A percentile compares a stretch with the other conserved stretches of the same genome.
phyloP scores from a whole-genome alignment of 2,113 vertebrate species.

The Thunnus maccoyii region DNA sequence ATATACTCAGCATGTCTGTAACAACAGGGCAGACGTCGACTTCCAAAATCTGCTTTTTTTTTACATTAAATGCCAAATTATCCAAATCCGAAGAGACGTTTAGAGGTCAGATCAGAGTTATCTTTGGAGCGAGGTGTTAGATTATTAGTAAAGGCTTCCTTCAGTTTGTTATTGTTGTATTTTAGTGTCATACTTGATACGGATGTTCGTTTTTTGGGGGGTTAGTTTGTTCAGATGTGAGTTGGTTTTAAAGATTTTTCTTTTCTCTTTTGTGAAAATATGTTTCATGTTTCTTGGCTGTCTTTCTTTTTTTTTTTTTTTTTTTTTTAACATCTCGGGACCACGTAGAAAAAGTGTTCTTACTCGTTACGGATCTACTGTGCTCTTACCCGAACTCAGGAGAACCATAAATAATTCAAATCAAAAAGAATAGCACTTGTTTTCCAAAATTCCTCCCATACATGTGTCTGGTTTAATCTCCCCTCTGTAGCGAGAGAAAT shows the following conservation, averaged over 20 bases:
- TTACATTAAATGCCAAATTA: background rate
- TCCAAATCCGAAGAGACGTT: background rate
- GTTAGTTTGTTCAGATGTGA: background rate
- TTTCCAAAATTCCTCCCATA: slow-evolving; percentile 64
- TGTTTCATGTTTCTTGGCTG: background rate
- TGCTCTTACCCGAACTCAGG: too few species aligned
- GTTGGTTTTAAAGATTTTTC: background rate
- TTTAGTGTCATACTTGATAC: background rate
- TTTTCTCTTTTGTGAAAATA: background rate
- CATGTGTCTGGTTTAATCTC: slow-evolving; percentile 62
- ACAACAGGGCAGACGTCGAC: too few species aligned
- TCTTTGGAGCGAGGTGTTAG: background rate
- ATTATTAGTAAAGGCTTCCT: background rate
- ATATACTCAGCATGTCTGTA: too few species aligned
- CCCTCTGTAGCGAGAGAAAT: slow-evolving; percentile 38
- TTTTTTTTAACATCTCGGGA: background rate
- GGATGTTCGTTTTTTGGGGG: background rate
- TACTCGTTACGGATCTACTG: background rate
- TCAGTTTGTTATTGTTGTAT: background rate
- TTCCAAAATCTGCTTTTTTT: background rate
- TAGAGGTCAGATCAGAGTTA: background rate
- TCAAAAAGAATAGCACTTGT: slow-evolving; percentile 23
- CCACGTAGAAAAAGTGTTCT: slow-evolving; percentile 17
- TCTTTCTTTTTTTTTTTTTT: background rate
- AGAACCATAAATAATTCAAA: slow-evolving; percentile 31